Percentiles rank a stretch among this genome's conserved stretches.
Conservation (phyloP, 2,113 vertebrate species). For the Brienomyrus brachyistius region DNA sequence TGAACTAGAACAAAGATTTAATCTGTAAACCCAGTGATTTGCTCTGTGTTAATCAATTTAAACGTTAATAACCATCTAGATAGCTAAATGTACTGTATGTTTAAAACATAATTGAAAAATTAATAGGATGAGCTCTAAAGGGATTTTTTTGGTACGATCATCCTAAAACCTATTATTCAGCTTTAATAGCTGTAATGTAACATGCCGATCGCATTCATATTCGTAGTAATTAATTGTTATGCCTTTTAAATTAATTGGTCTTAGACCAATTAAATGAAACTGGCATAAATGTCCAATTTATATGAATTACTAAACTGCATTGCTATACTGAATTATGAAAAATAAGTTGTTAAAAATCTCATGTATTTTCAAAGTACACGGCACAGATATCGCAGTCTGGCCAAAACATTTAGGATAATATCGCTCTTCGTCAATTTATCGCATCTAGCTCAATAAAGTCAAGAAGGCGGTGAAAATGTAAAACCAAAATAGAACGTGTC, state of each 20-base stretch:
- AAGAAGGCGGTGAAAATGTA: not conserved
- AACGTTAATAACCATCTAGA: conserved; percentile 45
- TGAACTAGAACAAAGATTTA: conserved; percentile 34
- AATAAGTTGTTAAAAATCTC: not conserved
- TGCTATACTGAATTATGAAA: not conserved
- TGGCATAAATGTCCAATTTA: not conserved
- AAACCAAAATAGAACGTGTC: not conserved
- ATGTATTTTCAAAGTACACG: not conserved
- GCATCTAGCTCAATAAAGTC: not conserved
- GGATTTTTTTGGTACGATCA: conserved; percentile 24
- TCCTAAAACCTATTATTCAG: conserved; percentile 13
- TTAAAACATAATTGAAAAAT: conserved; percentile 43
- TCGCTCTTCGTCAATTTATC: not conserved
- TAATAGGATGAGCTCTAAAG: conserved; percentile 39
- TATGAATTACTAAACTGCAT: not conserved
- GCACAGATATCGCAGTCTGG: not conserved
- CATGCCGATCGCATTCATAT: not conserved
- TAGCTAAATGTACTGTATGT: conserved; percentile 34
- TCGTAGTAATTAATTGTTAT: conserved; percentile 15
- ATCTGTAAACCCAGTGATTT: conserved; percentile 13
- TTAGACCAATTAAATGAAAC: not conserved
- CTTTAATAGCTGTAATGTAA: conserved; percentile 7
- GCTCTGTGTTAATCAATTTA: conserved; percentile 48
- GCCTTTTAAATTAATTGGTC: conserved; percentile 18
- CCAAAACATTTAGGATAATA: not conserved